Evolutionary conservation across 53 echinoderm and acorn worm genomes (phyloP), one percentile per base, ranked within the genome.

Genomic region (Crossaster papposus): DNA sequence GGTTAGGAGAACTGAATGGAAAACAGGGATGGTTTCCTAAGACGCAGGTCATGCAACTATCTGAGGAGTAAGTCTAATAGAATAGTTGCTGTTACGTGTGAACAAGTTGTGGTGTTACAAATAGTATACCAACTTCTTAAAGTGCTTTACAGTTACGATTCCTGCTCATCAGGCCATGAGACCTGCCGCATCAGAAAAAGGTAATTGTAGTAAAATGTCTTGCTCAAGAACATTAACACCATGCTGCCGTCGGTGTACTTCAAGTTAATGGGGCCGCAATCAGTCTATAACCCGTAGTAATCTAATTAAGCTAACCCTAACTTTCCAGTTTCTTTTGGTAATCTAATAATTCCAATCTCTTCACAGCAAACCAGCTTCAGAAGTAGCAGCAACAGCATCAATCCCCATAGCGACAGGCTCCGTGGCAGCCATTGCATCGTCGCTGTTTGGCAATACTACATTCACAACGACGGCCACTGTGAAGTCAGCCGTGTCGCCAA

Each of bases 11-110:
- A 80, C 85, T 99, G 0, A 92, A 93, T 24, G 93, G 95, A 6
- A 89, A 89, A 54, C 77, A 86, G 23, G 99, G 99, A 29, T 96
- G 99, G 99, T 99, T 99, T 74, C 99, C 96, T 2, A 95, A 95
- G 82, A 90, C 96, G 7, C 91, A 94, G 24, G 98, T 96, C 83
- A 96, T 92, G 91, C 71, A 91, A 71, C 88, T 86, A 37, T 81
- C 51, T 51, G 72, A 79, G 34, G 85, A 85, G 91, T 90, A 72
- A 83, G 83, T 79, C 2, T 32, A 3, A 35, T 20, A 33, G 22
- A 74, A 74, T 2, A 74, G 36, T n/a, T 34, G 33, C 17, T 38
- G 1, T 44, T 44, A 7, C 9, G 0, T 44, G 44, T 44, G 1
- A 44, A 9, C 6, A 44, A 5, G 44, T 44, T 44, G 44, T 44